Evolutionary conservation across 2,797 vertebrate species (phyloP), one percentile per base, ranked within the genome.

Genomic region (Cetoscarus ocellatus): DNA sequence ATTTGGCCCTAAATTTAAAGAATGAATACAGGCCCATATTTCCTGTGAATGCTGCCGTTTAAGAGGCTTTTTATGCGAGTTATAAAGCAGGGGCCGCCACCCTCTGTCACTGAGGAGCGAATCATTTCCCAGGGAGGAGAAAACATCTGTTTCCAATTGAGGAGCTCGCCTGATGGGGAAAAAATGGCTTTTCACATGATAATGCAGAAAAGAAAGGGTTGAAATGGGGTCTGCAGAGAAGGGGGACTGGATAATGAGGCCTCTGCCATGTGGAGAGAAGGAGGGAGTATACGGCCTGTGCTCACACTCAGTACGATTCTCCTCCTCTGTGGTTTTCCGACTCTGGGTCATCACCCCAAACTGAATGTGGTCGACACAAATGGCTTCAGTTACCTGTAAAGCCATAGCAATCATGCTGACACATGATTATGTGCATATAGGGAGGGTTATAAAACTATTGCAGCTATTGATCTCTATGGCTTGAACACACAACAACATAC

Each of bases 121-220:
- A 87, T 92, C 86, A 83, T 91, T 90, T 93, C 89, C 90, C 83
- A 87, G 77, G 85, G 84, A 89, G 88, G 69, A 48, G 66, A 77
- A 87, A 93, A 91, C 93, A 93, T 91, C 92, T 93, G 93, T 91
- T 93, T 78, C 76, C 86, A 85, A 87, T 91, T 91, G 84, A 93
- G 80, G 84, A 85, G 67, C 67, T 67, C 67, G 69, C 73, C 73
- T 87, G 85, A 89, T 59, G 74, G 90, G 79, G 73, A 88, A 85
- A 85, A 79, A 77, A 78, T 40, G 45, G 45, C 79, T 89, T 93
- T 90, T 89, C 86, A 79, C 87, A 88, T 88, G 89, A 90, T 89
- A 91, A 92, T 92, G 80, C 73, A 72, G 73, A 70, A 84, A 15
- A 91, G 79, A 86, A 84, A 83, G 86, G 77, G 83, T 75, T 82